A percentile compares a stretch with the other conserved stretches of the same genome.
phyloP scores from a whole-genome alignment of 2,797 vertebrate genomes.

The Meriones psammophilus region DNA sequence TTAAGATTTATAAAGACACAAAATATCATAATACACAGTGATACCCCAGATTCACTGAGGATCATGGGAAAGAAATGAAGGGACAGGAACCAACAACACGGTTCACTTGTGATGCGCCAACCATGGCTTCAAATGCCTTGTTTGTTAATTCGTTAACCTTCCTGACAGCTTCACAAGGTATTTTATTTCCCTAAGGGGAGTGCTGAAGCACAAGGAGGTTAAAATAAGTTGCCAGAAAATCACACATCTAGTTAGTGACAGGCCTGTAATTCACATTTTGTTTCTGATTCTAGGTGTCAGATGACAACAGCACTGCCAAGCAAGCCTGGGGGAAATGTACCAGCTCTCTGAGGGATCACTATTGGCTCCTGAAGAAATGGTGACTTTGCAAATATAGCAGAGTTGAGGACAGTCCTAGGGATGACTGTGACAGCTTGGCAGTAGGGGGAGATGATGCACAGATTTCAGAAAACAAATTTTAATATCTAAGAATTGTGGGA shows the following conservation, averaged over 20 bases:
- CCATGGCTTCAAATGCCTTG: neutral
- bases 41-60: neutral
- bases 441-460: neutral
- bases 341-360: neutral
- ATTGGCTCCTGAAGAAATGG: conserved; percentile 6
- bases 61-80: neutral
- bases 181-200: neutral
- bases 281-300: neutral
- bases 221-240: neutral
- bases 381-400: neutral
- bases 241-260: neutral
- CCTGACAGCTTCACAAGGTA: too few relatives aligned
- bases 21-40: neutral
- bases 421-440: neutral
- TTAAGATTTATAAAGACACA: conserved; percentile 7
- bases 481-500: conserved; percentile 32
- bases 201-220: neutral
- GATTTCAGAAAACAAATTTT: neutral
- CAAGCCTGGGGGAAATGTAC: neutral
- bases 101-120: neutral
- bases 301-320: neutral
- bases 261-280: conserved; percentile 49
- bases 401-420: conserved; percentile 65
- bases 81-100: neutral
- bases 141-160: neutral